Evolutionary conservation across 2,113 vertebrate genomes (phyloP).

Genomic region (Chrysemys picta): DNA sequence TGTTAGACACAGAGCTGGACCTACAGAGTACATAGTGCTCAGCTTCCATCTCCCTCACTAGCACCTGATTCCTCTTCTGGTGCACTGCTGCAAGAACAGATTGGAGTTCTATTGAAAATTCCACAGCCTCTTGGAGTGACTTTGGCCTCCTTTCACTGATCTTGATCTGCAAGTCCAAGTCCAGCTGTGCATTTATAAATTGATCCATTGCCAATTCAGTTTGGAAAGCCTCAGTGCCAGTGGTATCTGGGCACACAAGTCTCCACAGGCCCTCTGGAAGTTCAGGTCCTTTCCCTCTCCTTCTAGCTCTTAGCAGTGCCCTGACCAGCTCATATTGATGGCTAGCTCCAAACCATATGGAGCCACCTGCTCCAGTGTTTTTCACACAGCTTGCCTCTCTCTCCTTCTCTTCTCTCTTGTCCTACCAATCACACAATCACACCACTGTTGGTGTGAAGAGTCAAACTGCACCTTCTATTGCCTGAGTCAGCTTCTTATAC

Average conservation of each 20-base stretch:
- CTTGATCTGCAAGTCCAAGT: background rate
- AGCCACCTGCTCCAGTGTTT: background rate
- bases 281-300: background rate
- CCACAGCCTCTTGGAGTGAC: background rate
- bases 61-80: background rate
- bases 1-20: background rate
- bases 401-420: background rate
- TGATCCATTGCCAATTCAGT: background rate
- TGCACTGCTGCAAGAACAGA: background rate
- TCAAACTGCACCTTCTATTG: background rate
- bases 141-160: background rate
- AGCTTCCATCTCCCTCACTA: background rate
- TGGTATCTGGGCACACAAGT: background rate
- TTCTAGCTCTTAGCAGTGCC: background rate
- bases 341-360: background rate
- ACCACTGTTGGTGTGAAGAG: background rate
- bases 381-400: background rate
- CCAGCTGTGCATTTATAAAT: background rate
- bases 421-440: background rate
- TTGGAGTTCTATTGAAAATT: background rate
- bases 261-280: background rate
- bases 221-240: background rate
- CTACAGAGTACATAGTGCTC: background rate
- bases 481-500: rapidly evolving
- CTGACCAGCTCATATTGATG: background rate